Conservation (phyloP, 2,888 invertebrate genomes). For the Escarpia spicata region DNA sequence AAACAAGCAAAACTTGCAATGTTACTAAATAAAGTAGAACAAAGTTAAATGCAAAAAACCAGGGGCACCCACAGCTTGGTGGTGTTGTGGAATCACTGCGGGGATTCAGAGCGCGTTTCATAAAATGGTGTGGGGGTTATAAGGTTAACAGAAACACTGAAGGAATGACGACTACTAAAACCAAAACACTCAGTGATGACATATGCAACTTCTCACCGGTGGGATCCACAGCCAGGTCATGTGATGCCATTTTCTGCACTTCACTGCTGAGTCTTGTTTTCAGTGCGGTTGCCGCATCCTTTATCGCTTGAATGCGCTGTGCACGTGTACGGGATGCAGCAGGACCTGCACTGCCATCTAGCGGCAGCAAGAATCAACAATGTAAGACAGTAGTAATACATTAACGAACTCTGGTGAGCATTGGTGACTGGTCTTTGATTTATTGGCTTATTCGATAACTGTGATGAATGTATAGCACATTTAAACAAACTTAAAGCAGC, state of each 20-base stretch:
- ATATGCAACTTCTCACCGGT: background rate
- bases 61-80: no score
- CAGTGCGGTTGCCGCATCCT: constrained; percentile 52
- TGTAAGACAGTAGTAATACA: background rate
- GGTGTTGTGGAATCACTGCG: no score
- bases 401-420: background rate
- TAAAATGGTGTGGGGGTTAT: no score
- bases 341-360: constrained; percentile 21
- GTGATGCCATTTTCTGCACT: constrained; percentile 42
- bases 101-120: no score
- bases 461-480: no score
- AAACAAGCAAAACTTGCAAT: no score
- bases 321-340: background rate
- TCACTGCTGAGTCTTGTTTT: constrained; percentile 51
- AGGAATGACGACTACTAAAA: background rate
- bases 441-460: background rate
- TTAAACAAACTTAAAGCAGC: no score
- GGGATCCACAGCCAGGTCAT: background rate
- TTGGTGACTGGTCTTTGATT: background rate
- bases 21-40: no score
- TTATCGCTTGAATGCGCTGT: constrained; percentile 53
- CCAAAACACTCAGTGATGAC: background rate
- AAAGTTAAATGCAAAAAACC: no score
- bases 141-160: background rate
- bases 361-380: background rate